Evolutionary conservation across 2,888 invertebrate species (phyloP), one percentile per base, ranked within the genome.

Genomic region (Lamproptera curius): DNA sequence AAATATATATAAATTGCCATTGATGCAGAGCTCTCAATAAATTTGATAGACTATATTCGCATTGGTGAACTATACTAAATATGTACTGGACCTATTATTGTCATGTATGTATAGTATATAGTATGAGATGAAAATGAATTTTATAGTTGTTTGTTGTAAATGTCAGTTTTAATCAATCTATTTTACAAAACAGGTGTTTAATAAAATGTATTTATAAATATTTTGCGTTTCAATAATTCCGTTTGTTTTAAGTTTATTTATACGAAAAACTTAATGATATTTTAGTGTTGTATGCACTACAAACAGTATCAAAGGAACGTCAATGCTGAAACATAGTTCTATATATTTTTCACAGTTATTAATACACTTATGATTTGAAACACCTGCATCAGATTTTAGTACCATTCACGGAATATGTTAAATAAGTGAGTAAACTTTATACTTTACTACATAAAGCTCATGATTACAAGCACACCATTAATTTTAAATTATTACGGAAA

Each of bases 91-190:
- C 77, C 76, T 80, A 79, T 76, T 73, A 75, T n/a, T n/a, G n/a
- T 76, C 66, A 70, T 76, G 74, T 76, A 72, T 79, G 20, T 5
- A 5, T 20, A 84, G 77, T 71, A 65, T 78, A n/a, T 84, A 85
- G 76, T 74, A 63, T 64, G 68, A 73, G 58, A 71, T 75, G 74
- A 76, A 77, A 79, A 82, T 80, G 81, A 80, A 84, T 85, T 86
- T 85, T 87, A 84, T 86, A 86, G 84, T 80, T 82, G 85, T 85
- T 86, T 82, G 86, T 85, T 86, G 84, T 87, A 84, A 84, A 82
- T 82, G 85, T 86, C 84, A 75, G 84, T 83, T 85, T 83, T 82
- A 84, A 85, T 81, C 84, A 82, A 84, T 78, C 81, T 85, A 83
- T 86, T 86, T 85, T 85, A 86, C 82, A 86, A 76, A 70, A 81